Conservation (phyloP, 2,888 invertebrate genomes). For the Pristionchus fissidentatus region DNA sequence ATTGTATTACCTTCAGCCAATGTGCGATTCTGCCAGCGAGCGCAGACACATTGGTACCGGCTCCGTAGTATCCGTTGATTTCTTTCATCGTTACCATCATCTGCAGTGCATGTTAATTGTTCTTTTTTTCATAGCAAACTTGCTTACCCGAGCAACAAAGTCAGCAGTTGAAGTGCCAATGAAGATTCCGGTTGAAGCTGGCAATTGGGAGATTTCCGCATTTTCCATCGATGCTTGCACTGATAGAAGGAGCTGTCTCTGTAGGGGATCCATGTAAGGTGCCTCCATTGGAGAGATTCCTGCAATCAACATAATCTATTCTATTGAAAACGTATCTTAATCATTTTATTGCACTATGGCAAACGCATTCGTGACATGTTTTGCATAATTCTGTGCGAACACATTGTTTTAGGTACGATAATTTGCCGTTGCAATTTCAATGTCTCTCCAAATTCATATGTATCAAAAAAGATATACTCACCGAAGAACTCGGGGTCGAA, state of each 20-base stretch:
- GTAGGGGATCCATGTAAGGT: constrained; percentile 89
- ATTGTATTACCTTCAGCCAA: constrained; percentile 74
- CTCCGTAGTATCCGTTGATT: constrained; percentile 85
- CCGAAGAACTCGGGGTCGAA: constrained; percentile 76
- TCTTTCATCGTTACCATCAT: constrained; percentile 40
- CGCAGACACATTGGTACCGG: constrained; percentile 91
- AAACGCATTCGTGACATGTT: too few species aligned
- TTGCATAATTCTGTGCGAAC: too few species aligned
- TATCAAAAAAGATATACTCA: background rate
- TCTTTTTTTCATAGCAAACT: background rate
- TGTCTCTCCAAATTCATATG: background rate
- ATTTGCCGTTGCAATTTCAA: too few species aligned
- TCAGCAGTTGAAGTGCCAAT: constrained; percentile 82
- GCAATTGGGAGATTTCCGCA: constrained; percentile 81
- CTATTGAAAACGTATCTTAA: too few species aligned
- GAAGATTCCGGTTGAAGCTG: constrained; percentile 92
- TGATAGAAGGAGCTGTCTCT: constrained; percentile 75
- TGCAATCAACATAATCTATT: background rate
- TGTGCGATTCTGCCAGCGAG: constrained; percentile 91
- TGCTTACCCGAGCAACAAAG: constrained; percentile 60
- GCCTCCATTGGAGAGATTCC: constrained; percentile 74
- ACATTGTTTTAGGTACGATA: too few species aligned
- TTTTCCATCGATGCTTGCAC: constrained; percentile 78
- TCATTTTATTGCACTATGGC: background rate
- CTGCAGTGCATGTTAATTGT: background rate